Base-by-base conservation (phyloP, 1,140 invertebrate species). In the Drosophila nigromelanica region DNA sequence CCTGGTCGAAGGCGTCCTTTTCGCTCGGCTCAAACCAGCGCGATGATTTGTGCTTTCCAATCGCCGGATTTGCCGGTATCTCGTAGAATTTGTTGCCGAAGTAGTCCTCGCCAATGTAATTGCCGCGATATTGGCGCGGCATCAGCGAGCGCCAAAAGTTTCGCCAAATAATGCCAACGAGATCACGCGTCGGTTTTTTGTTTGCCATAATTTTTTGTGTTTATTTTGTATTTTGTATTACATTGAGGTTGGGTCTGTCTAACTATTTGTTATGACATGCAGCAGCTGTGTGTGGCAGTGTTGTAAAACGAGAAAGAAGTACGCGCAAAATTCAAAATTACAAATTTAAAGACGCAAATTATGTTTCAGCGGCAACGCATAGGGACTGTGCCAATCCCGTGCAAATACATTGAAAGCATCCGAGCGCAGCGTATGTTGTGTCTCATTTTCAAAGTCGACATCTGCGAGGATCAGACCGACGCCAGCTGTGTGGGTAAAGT, bases 401-500 rank as follows among this genome's bases (percentile, higher is more conserved):
- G 96, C 93, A 92, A 99, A 99, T 12, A 98, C 93, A n/a, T 94
- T 93, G 78, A 96, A 94, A 4, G 99, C 92, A 83, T 98, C 95
- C 45, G 93, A 93, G 21, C 97, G 92, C 30, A 98, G 92, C 55
- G 93, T 93, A 5, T 92, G 91, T 5, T 89, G 71, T 10, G 72
- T 90, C 40, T 93, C 93, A 14, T 73, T 83, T 24, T 66, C 71
- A 11, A 62, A 70, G 0, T 73, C 56, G 54, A 77, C 50, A 27
- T 94, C 90, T 94, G 94, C 80, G 2, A 96, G 90, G 4, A 97
- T 93, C 60, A 96, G 92, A 8, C 95, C 95, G n/a, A 97, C 94
- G 58, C 98, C 98, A 11, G 95, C 98, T 0, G 98, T 99, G 75
- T 95, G 93, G 0, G 94, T 95, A 89, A 99, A 99, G 92, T 99